Percentiles rank a stretch among this genome's conserved stretches.
Conservation (phyloP, 2,113 vertebrate genomes). For the Oncorhynchus mykiss region DNA sequence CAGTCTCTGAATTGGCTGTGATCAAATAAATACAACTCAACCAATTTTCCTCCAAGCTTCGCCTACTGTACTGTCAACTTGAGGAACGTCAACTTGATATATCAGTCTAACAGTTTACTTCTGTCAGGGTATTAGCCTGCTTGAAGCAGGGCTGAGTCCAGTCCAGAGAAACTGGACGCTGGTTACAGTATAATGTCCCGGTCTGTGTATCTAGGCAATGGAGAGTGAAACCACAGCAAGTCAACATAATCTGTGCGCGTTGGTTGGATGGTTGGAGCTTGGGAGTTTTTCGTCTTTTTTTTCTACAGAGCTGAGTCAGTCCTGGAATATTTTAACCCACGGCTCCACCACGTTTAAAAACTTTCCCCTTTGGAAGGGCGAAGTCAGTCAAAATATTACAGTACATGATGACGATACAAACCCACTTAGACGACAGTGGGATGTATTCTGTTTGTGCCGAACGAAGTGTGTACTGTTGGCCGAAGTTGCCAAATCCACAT, state of each 20-base stretch:
- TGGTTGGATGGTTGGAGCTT: slow-evolving; percentile 1
- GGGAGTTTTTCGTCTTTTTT: slow-evolving; percentile 22
- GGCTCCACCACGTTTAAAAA: slow-evolving; percentile 20
- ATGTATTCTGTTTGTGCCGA: neutral
- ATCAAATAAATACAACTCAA: neutral
- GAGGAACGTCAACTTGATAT: neutral
- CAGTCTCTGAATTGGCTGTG: too few relatives aligned
- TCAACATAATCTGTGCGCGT: slow-evolving; percentile 46
- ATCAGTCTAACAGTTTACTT: neutral
- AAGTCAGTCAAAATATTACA: slow-evolving; percentile 32
- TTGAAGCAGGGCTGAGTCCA: neutral
- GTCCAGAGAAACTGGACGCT: slow-evolving; percentile 32
- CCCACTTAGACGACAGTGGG: neutral
- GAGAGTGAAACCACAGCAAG: slow-evolving; percentile 52
- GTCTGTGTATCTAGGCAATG: slow-evolving; percentile 32
- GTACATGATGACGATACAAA: slow-evolving; percentile 22
- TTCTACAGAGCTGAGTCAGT: slow-evolving; percentile 44
- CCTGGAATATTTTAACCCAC: slow-evolving; percentile 22
- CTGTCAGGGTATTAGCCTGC: neutral
- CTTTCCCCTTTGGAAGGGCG: slow-evolving; percentile 16
- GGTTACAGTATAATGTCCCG: slow-evolving; percentile 31
- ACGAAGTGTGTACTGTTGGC: neutral
- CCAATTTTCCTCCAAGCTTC: neutral
- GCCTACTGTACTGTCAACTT: neutral
- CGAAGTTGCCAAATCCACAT: slow-evolving; percentile 34